Evolutionary conservation across 2,888 invertebrate species (phyloP), one percentile per base, ranked within the genome.

Genomic region (Cabera pusaria): DNA sequence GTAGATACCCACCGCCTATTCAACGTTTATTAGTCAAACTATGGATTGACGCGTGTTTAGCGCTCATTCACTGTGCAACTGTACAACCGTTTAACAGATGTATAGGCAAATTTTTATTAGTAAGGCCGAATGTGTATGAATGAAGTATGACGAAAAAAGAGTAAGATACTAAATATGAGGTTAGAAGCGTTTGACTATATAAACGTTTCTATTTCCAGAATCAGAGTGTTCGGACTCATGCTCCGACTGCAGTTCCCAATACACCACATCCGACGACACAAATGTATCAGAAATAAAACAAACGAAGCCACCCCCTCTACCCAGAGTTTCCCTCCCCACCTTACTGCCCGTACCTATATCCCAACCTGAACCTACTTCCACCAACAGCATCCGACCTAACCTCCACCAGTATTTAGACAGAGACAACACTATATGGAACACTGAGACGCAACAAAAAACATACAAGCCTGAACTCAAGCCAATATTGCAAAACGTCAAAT

Each of bases 191-290:
- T n/a, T n/a, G n/a, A n/a, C n/a, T n/a, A n/a, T n/a, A n/a, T n/a
- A 14, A 14, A 14, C 4, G 4, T 14, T 14, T 14, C 3, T 14
- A 3, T 4, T 14, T 14, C 14, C 87, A 90, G 93, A 92, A 55
- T 94, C 94, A 0, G 92, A 92, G 22, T 94, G 94, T 66, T 95
- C 95, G 0, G 91, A 92, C 28, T 92, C 93, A 0, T 93, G 94
- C 6, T 93, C 94, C 0, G 90, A 93, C 42, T 93, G 93, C 67
- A 76, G 78, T 44, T 81, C 82, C 0, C 67, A 68, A 20, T 73
- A 70, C 53, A 67, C 75, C 1, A 71, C 66, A 16, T 76, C 83
- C 0, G 75, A 79, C 9, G 79, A 72, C 31, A 58, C 68, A 0
- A 72, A 56, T 37, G 58, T 53, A 5, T 63, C 68, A 6, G 72